These are phyloP conservation scores for Mola mola DNA, from an alignment of 2,113 vertebrate genomes.

Conservation along the genomic window DNA sequence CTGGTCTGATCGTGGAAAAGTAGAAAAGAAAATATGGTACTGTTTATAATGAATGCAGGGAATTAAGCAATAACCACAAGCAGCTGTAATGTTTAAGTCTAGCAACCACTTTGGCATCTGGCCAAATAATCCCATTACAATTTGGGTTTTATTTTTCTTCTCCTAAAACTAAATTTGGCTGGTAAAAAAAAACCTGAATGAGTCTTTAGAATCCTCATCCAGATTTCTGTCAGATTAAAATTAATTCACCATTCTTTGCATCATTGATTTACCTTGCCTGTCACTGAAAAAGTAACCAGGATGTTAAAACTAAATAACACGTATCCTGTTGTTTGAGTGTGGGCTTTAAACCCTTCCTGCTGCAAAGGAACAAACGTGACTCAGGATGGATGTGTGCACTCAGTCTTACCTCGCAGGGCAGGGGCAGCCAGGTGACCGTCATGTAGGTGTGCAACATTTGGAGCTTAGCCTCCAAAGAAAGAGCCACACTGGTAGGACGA, in stretches of 20 bases:
- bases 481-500: conserved; percentile 82
- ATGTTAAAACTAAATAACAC: neutral
- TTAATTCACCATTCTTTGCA: neutral
- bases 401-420: conserved; percentile 89
- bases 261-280: neutral
- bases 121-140: neutral
- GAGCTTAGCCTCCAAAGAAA: conserved; percentile 95
- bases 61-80: conserved; percentile 6
- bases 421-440: conserved; percentile 91
- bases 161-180: neutral
- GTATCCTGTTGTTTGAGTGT: neutral
- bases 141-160: neutral
- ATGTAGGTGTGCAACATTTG: conserved; percentile 96
- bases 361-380: conserved; percentile 1
- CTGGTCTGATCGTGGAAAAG: conserved; percentile 1
- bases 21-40: conserved; percentile 5
- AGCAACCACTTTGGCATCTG: neutral
- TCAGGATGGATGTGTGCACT: conserved; percentile 2
- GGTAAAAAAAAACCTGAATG: neutral
- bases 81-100: neutral
- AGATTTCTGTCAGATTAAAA: too few species aligned
- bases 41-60: conserved; percentile 18
- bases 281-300: neutral
- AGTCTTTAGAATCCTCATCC: too few species aligned
- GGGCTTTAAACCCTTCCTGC: neutral